Evolutionary conservation across 1,140 invertebrate species (phyloP).

Genomic region (Rhyacophila brunnea): DNA sequence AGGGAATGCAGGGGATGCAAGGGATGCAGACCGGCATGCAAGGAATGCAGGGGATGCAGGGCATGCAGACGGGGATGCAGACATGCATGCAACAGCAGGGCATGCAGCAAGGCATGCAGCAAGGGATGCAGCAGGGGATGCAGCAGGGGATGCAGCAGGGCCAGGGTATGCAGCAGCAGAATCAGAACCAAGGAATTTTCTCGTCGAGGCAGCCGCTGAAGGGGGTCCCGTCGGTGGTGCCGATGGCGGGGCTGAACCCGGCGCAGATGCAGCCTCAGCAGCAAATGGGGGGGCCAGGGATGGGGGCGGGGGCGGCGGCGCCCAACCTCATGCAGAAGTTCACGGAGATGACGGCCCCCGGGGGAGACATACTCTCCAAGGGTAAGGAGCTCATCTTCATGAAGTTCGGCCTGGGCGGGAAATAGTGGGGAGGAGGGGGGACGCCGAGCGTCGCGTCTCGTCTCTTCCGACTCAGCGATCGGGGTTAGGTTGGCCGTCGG

Average conservation of each 20-base stretch:
- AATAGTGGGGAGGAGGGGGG: slow-evolving; percentile 59
- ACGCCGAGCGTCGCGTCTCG: no score
- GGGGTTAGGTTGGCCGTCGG: no score
- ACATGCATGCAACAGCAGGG: slow-evolving; percentile 10
- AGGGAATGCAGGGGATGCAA: not conserved
- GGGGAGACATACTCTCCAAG: slow-evolving; percentile 82
- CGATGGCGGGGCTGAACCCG: slow-evolving; percentile 43
- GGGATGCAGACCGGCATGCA: slow-evolving; percentile 27
- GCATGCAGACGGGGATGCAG: slow-evolving; percentile 12
- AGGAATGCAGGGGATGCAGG: slow-evolving; percentile 1
- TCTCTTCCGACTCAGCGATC: no score
- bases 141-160: slow-evolving; percentile 5
- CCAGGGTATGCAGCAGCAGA: slow-evolving; percentile 32
- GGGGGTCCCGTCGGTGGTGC: slow-evolving; percentile 59
- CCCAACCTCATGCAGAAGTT: slow-evolving; percentile 81
- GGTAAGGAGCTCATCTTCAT: slow-evolving; percentile 89
- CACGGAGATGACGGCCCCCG: slow-evolving; percentile 76
- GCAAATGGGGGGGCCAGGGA: slow-evolving; percentile 41
- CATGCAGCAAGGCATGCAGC: slow-evolving; percentile 15
- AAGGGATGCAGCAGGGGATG: slow-evolving; percentile 7
- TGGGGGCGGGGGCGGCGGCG: slow-evolving; percentile 45
- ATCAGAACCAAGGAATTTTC: slow-evolving; percentile 28
- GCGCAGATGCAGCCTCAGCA: slow-evolving; percentile 44
- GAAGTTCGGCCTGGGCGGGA: slow-evolving; percentile 82
- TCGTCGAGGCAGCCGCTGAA: slow-evolving; percentile 45